Evolutionary conservation across 2,113 vertebrate species (phyloP), one percentile per base, ranked within the genome.

Genomic region (Todiramphus saurophagus): DNA sequence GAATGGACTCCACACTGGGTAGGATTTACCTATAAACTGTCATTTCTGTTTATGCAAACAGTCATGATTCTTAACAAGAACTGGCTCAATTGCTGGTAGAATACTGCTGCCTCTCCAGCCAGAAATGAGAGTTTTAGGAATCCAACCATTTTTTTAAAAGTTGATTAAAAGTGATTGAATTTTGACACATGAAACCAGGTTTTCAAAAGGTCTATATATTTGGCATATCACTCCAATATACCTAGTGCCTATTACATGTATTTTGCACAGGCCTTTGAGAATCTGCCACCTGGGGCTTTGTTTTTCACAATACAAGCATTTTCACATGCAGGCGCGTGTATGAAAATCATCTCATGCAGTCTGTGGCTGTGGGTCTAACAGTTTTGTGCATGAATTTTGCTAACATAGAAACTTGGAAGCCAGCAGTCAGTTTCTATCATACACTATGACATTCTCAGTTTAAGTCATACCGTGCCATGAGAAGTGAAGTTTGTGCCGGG

Each of bases 31-130:
- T 95, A 78, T 91, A 94, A 94, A 93, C 77, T 92, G 95, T 96
- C 96, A 96, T 97, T 97, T 94, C 94, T 95, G 67, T 97, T 96
- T 96, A 94, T 93, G 95, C 95, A 96, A 96, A 96, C 93, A 94
- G 79, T 74, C 82, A 46, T n/a, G 92, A 87, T 33, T 89, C 92
- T 93, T 94, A 94, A 96, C 2, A 62, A 94, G 93, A 91, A 96
- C 59, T 92, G 90, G 90, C 89, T 95, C 88, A 70, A 83, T 97
- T 94, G 89, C 92, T 50, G 58, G 64, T 88, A 66, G 64, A 90
- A 79, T 60, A 50, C 43, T 81, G 53, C 83, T 89, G 59, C 48
- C 83, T 93, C 76, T 59, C 55, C 88, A 91, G 83, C 75, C 59
- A 76, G 58, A 94, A 87, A 91, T 94, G 87, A 72, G 78, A 31